Evolutionary conservation across 1,140 invertebrate genomes (phyloP), one percentile per base, ranked within the genome.

Genomic region (Diplogasteroides magnus): DNA sequence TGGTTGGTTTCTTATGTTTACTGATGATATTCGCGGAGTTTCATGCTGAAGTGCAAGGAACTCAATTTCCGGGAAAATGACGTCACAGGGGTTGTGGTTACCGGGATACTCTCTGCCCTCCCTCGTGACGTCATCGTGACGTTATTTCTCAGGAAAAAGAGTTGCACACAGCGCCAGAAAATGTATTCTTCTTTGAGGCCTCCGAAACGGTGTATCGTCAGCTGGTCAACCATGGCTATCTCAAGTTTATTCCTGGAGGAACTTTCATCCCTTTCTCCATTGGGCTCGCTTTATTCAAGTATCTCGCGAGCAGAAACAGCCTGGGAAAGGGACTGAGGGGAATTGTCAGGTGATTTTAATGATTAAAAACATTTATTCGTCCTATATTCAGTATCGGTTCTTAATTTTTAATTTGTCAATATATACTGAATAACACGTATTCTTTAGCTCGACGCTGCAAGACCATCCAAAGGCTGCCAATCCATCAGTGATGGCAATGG

Each of bases 141-240:
- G n/a, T n/a, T n/a, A n/a, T n/a, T n/a, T n/a, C n/a, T n/a, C n/a
- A n/a, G n/a, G n/a, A n/a, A n/a, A n/a, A n/a, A n/a, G n/a, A n/a
- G n/a, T n/a, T n/a, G n/a, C n/a, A n/a, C n/a, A n/a, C n/a, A n/a
- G n/a, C n/a, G n/a, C n/a, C n/a, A n/a, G n/a, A n/a, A n/a, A n/a
- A n/a, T n/a, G n/a, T n/a, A n/a, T n/a, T n/a, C 28, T 23, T 27
- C 23, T 59, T 78, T 60, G 62, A 81, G 78, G 79, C 79, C 11
- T 82, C 79, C 29, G 79, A 81, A 71, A 76, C 80, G 25, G 25
- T 77, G 13, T 81, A 75, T 61, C 67, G 78, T 1, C 80, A 82
- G 60, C 58, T 77, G 0, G 69, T 69, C 23, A 75, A 78, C 59
- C 80, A 81, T 27, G 77, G 74, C 15, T 77, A 78, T 59, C 23